Evolutionary conservation across 2,113 vertebrate genomes (phyloP), one percentile per base, ranked within the genome.

Genomic region (Hippopotamus amphibius): DNA sequence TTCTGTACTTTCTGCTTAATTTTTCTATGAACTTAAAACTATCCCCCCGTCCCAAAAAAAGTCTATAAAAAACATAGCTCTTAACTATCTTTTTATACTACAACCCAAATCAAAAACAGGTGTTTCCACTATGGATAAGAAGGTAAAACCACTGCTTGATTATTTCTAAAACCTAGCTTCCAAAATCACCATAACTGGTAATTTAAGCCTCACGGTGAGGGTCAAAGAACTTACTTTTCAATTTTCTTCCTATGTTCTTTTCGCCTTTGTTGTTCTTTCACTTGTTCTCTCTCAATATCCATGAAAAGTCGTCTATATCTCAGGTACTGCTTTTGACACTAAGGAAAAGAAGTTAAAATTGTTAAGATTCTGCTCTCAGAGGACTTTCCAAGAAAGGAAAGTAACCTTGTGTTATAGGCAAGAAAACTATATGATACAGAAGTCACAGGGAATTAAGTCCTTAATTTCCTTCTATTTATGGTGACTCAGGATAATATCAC

Each of bases 241-340:
- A 98, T 98, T 98, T 98, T 99, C 72, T 97, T 99, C 97, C 99
- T 98, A 74, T 98, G 99, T 69, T 99, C 99, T 74, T 95, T 99
- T 96, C 99, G 98, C 79, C 98, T 98, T 69, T 98, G 98, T 90
- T 98, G 99, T 28, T 99, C 99, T 97, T 99, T 99, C 65, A 99
- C 99, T 43, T 98, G 99, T 96, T 99, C 98, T 65, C 99, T 98
- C 97, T 99, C 99, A 0, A 98, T 76, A 81, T 95, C 99, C 99
- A 99, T 99, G 98, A 99, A 99, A 79, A 99, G 98, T 37, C 99
- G 99, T 12, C 99, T 98, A 90, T 98, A 98, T 96, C 98, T 98
- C 98, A 99, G 98, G 96, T 99, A 99, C 81, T 99, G 99, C 48
- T 96, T 98, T 98, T 99, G 99, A 30, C 97, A 99, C 99, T 99